These are phyloP conservation scores for Notocelia uddmanniana DNA, from an alignment of 2,888 invertebrate genomes.

Conservation along the genomic window DNA sequence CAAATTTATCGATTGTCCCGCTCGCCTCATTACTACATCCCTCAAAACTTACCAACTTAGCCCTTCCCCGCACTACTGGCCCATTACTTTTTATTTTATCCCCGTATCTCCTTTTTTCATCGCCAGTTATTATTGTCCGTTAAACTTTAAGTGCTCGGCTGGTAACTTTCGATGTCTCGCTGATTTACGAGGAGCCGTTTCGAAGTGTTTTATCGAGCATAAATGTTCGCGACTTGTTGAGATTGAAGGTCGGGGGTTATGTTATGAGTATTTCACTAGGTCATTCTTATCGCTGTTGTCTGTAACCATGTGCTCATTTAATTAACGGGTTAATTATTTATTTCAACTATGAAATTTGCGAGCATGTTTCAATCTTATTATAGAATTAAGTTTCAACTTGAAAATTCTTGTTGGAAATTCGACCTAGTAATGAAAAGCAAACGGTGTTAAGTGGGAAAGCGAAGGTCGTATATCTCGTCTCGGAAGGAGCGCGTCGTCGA, in stretches of 20 bases:
- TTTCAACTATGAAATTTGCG: background rate
- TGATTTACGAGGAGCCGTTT: constrained; percentile 83
- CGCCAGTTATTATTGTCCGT: constrained; percentile 83
- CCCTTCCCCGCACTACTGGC: constrained; percentile 79
- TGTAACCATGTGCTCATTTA: constrained; percentile 28
- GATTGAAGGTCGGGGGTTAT: constrained; percentile 81
- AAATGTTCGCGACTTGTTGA: constrained; percentile 83
- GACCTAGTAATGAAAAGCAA: constrained; percentile 43
- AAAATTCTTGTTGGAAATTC: constrained; percentile 42
- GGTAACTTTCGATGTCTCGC: constrained; percentile 82
- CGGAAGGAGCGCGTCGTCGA: constrained; percentile 77
- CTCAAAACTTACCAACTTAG: constrained; percentile 83
- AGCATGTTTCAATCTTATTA: background rate
- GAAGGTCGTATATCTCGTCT: constrained; percentile 70
- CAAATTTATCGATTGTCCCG: constrained; percentile 86
- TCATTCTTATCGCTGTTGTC: constrained; percentile 58
- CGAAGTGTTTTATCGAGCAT: constrained; percentile 85
- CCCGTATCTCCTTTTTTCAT: constrained; percentile 76
- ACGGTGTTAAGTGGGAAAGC: constrained; percentile 70
- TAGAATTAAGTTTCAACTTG: constrained; percentile 10
- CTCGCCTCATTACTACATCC: constrained; percentile 83
- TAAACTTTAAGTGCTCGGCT: constrained; percentile 85
- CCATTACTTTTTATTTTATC: constrained; percentile 81
- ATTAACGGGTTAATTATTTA: constrained; percentile 6
- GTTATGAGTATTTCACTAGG: constrained; percentile 69